Evolutionary conservation across 2,888 invertebrate genomes (phyloP), one percentile per base, ranked within the genome.

Genomic region (Lasioglossum leucozonium): DNA sequence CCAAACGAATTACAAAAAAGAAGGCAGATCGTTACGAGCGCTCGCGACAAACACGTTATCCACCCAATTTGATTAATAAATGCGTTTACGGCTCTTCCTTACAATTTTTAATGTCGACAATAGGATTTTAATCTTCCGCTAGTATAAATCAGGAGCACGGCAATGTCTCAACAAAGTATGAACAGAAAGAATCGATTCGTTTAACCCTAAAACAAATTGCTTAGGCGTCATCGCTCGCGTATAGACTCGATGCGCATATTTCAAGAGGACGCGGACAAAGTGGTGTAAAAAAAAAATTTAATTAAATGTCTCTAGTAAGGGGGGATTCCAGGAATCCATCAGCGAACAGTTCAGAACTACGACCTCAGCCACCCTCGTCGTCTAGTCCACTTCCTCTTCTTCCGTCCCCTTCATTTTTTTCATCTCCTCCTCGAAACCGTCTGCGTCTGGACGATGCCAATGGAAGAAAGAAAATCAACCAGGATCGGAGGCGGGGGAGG

Each of bases 321-420:
- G 30, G 44, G 80, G 77, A n/a, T 84, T 85, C 51, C 67, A 78
- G 58, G 74, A 81, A 84, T 86, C 83, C 85, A 55, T 82, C 88
- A 74, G 51, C 81, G 71, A 82, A 82, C 77, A 73, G 67, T 83
- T 84, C 79, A 81, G 86, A 84, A 88, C 80, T 87, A 87, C 81
- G 89, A 90, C 86, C 88, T 83, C 83, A 82, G 82, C 62, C 42
- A 69, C 85, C 84, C 86, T 84, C 84, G 76, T 86, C 84, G 90
- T 91, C 90, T 90, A 90, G 89, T 83, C 84, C 88, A 90, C 85
- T 90, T 91, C 90, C 90, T 90, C 87, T 88, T 90, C 90, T 88
- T 89, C 88, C 82, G 87, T 78, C 82, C 82, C 84, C 88, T 85
- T 79, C 74, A 78, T 78, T 86, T 88, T n/a, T 86, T 87, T 87